Percentiles rank a stretch among this genome's conserved stretches.
These are phyloP conservation scores for Xenopus petersii DNA, from an alignment of 2,797 vertebrate genomes.

Conservation along the genomic window DNA sequence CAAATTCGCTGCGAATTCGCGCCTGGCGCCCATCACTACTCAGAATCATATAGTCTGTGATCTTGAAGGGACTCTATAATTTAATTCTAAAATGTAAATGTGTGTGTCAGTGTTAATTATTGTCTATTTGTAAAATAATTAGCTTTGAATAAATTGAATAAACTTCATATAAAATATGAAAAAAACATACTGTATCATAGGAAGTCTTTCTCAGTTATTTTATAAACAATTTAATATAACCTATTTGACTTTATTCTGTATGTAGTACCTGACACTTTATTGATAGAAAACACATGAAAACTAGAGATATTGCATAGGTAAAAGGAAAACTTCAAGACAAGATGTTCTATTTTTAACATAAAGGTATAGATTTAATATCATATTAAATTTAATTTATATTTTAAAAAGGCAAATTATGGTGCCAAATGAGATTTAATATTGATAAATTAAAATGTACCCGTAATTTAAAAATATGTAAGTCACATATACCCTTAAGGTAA, in stretches of 20 bases:
- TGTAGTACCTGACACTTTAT: slow-evolving; percentile 14
- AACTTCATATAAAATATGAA: slow-evolving; percentile 44
- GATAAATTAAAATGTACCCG: too few relatives aligned
- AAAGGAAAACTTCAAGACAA: too few relatives aligned
- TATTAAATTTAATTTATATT: too few relatives aligned
- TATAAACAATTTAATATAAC: slow-evolving; percentile 48
- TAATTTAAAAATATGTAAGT: too few relatives aligned
- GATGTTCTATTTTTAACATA: too few relatives aligned
- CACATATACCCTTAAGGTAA: too few relatives aligned
- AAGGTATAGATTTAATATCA: too few relatives aligned
- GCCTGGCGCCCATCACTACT: too few relatives aligned
- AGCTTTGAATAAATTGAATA: slow-evolving; percentile 52
- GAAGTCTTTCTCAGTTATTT: slow-evolving; percentile 24
- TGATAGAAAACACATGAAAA: slow-evolving; percentile 14
- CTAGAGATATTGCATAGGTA: slow-evolving; percentile 13
- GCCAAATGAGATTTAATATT: too few relatives aligned
- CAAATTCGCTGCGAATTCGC: too few relatives aligned
- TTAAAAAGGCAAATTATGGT: too few relatives aligned
- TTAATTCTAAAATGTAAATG: slow-evolving; percentile 52
- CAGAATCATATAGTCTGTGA: slow-evolving; percentile 43
- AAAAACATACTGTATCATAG: slow-evolving; percentile 5
- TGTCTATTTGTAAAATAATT: slow-evolving; percentile 55
- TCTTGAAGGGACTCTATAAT: slow-evolving; percentile 46
- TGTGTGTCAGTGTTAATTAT: slow-evolving; percentile 49
- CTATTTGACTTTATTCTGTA: slow-evolving; percentile 25